These are phyloP conservation scores for Penelope pileata DNA, from an alignment of 2,113 vertebrate species.

Conservation along the genomic window DNA sequence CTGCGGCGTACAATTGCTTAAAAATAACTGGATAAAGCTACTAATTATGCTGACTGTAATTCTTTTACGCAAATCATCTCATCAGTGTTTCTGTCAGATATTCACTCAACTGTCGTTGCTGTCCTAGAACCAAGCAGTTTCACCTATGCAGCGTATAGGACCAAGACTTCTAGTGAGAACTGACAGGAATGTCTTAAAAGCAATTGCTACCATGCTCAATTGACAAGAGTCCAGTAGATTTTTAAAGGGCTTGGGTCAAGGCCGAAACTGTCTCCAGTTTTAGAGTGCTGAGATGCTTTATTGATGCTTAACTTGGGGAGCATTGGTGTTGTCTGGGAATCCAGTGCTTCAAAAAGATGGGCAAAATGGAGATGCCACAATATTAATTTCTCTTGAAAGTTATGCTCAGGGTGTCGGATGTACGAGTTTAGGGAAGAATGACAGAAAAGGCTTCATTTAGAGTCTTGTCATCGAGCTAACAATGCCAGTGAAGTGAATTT, in stretches of 20 bases:
- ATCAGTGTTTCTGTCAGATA: neutral
- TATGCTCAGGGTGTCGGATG: neutral
- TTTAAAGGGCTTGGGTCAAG: neutral
- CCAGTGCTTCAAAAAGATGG: neutral
- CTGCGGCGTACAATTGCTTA: neutral
- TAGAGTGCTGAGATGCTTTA: neutral
- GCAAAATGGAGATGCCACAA: neutral
- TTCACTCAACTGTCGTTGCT: neutral
- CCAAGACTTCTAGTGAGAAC: neutral
- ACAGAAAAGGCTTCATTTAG: neutral
- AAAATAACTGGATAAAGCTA: neutral
- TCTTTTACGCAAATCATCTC: neutral
- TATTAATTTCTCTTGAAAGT: neutral
- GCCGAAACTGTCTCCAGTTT: neutral
- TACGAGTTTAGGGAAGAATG: neutral
- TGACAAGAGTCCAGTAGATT: neutral
- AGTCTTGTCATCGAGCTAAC: neutral
- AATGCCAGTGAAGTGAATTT: neutral
- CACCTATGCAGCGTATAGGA: neutral
- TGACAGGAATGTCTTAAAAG: neutral
- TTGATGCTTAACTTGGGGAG: neutral
- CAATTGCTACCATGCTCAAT: neutral
- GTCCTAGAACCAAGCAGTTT: neutral
- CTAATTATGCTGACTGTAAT: neutral
- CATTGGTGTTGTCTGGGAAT: neutral